Percentiles rank a stretch among this genome's conserved stretches.
Conservation (phyloP, 1,140 invertebrate species). For the Dinoponera quadriceps region DNA sequence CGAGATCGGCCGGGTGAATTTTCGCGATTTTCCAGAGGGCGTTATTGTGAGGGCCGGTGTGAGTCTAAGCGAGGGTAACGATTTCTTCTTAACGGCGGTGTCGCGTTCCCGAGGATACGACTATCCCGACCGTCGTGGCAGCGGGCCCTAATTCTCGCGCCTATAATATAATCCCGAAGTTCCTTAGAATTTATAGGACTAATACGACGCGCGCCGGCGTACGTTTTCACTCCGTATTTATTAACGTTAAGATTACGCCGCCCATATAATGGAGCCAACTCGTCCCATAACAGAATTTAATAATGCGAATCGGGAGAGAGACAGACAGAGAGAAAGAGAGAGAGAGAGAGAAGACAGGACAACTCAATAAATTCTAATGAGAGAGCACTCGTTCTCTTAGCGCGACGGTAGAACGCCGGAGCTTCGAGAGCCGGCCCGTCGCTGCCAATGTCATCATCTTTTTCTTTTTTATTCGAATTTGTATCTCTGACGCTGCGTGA, state of each 20-base stretch:
- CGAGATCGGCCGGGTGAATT: constrained; percentile 18
- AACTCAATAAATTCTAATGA: not conserved
- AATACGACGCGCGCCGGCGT: constrained; percentile 6
- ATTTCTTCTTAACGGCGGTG: constrained; percentile 26
- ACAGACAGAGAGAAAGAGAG: too few species aligned
- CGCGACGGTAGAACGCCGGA: too few species aligned
- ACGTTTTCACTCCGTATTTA: constrained; percentile 41
- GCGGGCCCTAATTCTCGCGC: not conserved
- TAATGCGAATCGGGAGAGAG: constrained; percentile 13
- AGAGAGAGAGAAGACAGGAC: not conserved
- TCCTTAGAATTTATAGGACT: constrained; percentile 43
- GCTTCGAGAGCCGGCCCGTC: too few species aligned
- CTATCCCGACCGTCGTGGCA: constrained; percentile 12
- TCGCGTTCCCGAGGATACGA: constrained; percentile 14
- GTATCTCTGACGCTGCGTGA: not conserved
- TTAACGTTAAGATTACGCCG: constrained; percentile 46
- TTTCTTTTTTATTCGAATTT: not conserved
- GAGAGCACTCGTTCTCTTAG: constrained; percentile 1
- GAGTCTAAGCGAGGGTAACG: constrained; percentile 10
- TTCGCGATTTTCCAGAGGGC: not conserved
- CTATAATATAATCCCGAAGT: constrained; percentile 37
- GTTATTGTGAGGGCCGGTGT: constrained; percentile 15
- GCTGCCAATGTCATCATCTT: too few species aligned
- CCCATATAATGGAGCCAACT: constrained; percentile 23
- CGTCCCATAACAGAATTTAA: constrained; percentile 38